Conservation (phyloP, 2,888 invertebrate genomes). For the Caenorhabditis drosophilae region DNA sequence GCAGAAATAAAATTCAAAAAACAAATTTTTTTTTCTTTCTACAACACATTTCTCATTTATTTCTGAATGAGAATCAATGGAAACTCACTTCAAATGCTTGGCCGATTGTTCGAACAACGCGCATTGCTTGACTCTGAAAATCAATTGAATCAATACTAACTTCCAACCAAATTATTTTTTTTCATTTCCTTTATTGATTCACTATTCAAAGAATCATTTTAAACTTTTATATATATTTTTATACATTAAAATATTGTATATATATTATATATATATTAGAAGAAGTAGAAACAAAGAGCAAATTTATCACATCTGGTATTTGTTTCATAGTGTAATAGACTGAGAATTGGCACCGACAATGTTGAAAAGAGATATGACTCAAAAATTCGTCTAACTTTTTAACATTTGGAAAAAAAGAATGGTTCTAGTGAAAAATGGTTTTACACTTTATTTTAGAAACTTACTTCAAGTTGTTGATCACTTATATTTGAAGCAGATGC, state of each 20-base stretch:
- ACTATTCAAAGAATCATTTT: too few relatives aligned
- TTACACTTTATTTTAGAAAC: too few relatives aligned
- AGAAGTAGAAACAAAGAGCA: neutral
- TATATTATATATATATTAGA: neutral
- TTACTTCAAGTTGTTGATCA: constrained; percentile 74
- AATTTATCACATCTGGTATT: too few relatives aligned
- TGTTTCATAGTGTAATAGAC: too few relatives aligned
- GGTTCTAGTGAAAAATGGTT: too few relatives aligned
- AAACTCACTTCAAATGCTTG: constrained; percentile 99
- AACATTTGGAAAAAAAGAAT: too few relatives aligned
- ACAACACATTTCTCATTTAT: neutral
- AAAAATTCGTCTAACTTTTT: too few relatives aligned
- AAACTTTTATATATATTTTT: neutral
- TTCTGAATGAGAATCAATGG: too few relatives aligned
- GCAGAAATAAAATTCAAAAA: neutral
- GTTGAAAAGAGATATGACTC: too few relatives aligned
- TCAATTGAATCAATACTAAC: too few relatives aligned
- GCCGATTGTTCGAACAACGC: constrained; percentile 95
- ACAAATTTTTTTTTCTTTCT: neutral
- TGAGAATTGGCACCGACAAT: too few relatives aligned
- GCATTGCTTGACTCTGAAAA: constrained; percentile 83
- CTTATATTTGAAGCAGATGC: constrained; percentile 62
- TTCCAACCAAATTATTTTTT: too few relatives aligned
- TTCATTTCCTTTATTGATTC: constrained; percentile 2
- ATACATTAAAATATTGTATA: neutral